phyloP scores from a whole-genome alignment of 2,797 vertebrate genomes.

The Liparis tanakae region DNA sequence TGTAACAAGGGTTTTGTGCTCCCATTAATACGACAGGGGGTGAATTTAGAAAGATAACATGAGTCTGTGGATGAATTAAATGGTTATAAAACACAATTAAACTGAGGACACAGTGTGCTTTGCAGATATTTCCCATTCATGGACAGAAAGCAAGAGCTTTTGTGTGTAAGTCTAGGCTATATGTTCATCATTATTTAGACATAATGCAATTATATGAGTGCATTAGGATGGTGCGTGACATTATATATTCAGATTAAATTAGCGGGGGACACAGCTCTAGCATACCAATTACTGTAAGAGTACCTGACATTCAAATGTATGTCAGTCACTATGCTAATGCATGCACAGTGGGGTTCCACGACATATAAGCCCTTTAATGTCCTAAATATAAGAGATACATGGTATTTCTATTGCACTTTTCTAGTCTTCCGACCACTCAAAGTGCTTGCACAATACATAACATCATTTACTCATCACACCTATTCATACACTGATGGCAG shows the following conservation, averaged over 20 bases:
- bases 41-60: conserved; percentile 37
- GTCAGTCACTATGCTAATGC: conserved; percentile 23
- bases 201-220: conserved; percentile 5
- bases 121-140: conserved; percentile 4
- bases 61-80: conserved; percentile 23
- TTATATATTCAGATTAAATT: conserved; percentile 6
- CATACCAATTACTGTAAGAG: conserved; percentile 32
- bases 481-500: no score
- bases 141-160: conserved; percentile 1
- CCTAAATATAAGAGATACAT: conserved; percentile 32
- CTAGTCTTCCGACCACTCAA: not conserved
- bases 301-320: conserved; percentile 37
- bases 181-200: conserved; percentile 7
- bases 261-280: not conserved
- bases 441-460: not conserved
- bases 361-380: conserved; percentile 15
- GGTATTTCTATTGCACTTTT: not conserved
- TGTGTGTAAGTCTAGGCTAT: not conserved
- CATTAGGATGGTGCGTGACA: conserved; percentile 1
- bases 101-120: not conserved
- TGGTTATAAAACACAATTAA: conserved; percentile 23
- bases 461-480: not conserved
- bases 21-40: conserved; percentile 61
- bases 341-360: conserved; percentile 11
- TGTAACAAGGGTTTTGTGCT: conserved; percentile 17